Evolutionary conservation across 2,113 vertebrate species (phyloP), one percentile per base, ranked within the genome.

Genomic region (Sialia sialis): DNA sequence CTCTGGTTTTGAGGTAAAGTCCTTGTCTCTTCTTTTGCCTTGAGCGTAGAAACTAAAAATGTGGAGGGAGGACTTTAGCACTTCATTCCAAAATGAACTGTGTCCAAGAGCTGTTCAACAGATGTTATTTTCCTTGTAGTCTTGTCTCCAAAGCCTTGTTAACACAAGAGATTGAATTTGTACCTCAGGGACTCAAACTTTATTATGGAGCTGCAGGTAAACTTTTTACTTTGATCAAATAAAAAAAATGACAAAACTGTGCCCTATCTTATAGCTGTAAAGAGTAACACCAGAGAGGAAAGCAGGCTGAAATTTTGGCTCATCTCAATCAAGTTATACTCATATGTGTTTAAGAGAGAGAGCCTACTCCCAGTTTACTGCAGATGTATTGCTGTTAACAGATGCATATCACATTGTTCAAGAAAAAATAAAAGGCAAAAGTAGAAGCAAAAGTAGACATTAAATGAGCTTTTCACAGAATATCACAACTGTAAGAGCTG

Each of bases 121-220:
- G 89, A 90, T 94, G 84, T 70, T 90, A 81, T 93, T 95, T 93
- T 85, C 49, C 88, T 90, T 66, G 82, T 92, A 93, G 82, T 70
- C 39, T 92, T 96, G 91, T 87, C 80, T 93, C 91, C 36, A 46
- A 85, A 82, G 83, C 17, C 72, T 94, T 87, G 94, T 96, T 92
- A 96, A 91, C 84, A 94, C 26, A 34, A 79, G 15, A 92, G 84
- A 67, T 83, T 94, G 89, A 63, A 92, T 96, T 92, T 90, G 19
- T 93, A 94, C 83, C 70, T 86, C 72, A 74, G 72, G 74, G 90
- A 56, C 44, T 91, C 84, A 79, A 94, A 75, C 29, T 91, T 93
- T 80, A 88, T 91, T 80, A 80, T 0, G 10, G 73, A 94, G 72
- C 29, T 93, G 41, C 32, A 85, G 49, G 49, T 84, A 55, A 89